Base-by-base conservation (phyloP, 2,797 vertebrate species). In the Notoglanidium macrostoma region DNA sequence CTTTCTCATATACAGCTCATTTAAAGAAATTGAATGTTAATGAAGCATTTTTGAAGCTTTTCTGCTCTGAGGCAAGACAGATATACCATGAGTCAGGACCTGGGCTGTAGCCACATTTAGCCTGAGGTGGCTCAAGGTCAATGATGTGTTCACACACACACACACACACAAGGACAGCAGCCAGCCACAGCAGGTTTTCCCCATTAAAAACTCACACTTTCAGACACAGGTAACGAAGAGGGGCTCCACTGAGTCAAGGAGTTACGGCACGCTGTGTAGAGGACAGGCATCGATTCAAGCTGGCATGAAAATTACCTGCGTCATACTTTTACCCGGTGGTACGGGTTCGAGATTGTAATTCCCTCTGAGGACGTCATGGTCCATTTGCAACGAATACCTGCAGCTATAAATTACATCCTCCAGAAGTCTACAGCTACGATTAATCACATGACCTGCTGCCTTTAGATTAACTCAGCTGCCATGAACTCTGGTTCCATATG, bases 121-220 rank as follows among this genome's bases (percentile, higher is more conserved):
- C 46, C 57, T 0, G 82, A 89, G 61, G 81, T 77, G 88, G 65
- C 81, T 67, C 89, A 92, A 91, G 92, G 89, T 92, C 90, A 91
- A 57, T 76, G 59, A 90, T 70, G 78, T 77, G 74, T 88, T 85
- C 40, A 86, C 85, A 83, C 86, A 59, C 81, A 84, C 40, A 84
- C 85, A 88, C 40, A 63, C 67, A 35, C 76, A 85, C 83, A 85
- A 65, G 82, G 77, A 87, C 84, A 86, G 61, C 89, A 85, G 84
- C 76, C 87, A 46, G 74, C 40, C 91, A 86, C 88, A 90, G 92
- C 90, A 89, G 90, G 91, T 46, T 89, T 84, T 85, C 88, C 86
- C 81, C 84, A 89, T 89, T 86, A 88, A 89, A 89, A 88, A 49
- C 88, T 91, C 87, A 77, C 90, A 91, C 92, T 85, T 87, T 88